Evolutionary conservation across 2,797 vertebrate species (phyloP), one percentile per base, ranked within the genome.

Genomic region (Hyperoplus lanceolatus): DNA sequence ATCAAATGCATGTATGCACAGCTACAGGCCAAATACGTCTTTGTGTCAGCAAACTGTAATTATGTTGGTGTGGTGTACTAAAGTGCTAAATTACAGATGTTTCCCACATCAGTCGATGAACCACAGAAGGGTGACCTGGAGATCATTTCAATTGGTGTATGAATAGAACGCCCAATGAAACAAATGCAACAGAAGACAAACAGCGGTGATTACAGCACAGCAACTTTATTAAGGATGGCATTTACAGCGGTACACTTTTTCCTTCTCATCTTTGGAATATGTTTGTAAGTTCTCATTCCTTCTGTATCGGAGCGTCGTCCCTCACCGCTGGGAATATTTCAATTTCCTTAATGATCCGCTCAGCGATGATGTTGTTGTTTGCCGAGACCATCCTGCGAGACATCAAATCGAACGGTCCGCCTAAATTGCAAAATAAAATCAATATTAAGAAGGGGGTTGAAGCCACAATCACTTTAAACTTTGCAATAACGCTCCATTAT

Each of bases 391-490:
- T 93, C 94, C 97, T 96, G 80, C 96, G 96, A 74, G 98, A 99
- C 97, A 99, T 99, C 94, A 99, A 84, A 90, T 99, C 98, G 78
- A 99, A 97, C 0, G 96, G 95, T 16, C 95, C 97, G 42, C 97
- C 98, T 99, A 76, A 57, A 71, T 49, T 29, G 36, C 48, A 45
- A 81, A 75, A 83, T 8, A 82, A 60, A 81, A 42, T 16, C 16
- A 54, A 73, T n/a, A 60, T 83, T 68, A 62, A 46, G 21, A 57
- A 57, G 42, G 29, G 29, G 29, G 29, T 29, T 29, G 2, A 29
- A 29, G 29, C 29, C 29, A 29, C 29, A 29, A 29, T 29, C 29
- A 29, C 29, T 29, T 29, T 29, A 3, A 29, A 29, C 29, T 29
- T 29, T 29, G 3, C 29, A 29, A 29, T 29, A 29, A 29, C 3